Evolutionary conservation across 2,888 invertebrate species (phyloP).

Genomic region (Lathronympha strigana): DNA sequence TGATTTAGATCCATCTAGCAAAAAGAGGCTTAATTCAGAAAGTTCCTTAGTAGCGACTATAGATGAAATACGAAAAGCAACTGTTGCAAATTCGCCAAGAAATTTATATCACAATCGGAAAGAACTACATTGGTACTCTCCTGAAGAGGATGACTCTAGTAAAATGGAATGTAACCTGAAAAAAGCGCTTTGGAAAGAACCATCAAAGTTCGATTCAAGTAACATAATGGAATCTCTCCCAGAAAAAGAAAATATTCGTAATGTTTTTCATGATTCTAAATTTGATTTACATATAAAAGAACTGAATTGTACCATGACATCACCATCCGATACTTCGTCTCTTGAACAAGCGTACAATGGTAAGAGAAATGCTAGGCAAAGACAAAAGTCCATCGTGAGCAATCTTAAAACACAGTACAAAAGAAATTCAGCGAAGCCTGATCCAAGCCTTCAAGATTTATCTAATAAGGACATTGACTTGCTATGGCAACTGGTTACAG

Average conservation of each 20-base stretch:
- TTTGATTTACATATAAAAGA: constrained; percentile 61
- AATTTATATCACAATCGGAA: constrained; percentile 80
- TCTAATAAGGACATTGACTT: constrained; percentile 77
- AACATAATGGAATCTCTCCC: constrained; percentile 74
- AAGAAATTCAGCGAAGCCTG: constrained; percentile 60
- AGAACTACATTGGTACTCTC: constrained; percentile 79
- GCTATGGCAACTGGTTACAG: constrained; percentile 76
- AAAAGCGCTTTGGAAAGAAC: constrained; percentile 78
- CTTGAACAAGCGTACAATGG: constrained; percentile 50
- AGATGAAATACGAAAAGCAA: constrained; percentile 85
- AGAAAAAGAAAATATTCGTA: constrained; percentile 72
- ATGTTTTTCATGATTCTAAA: constrained; percentile 60
- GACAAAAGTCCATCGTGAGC: constrained; percentile 57
- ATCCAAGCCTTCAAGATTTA: constrained; percentile 63
- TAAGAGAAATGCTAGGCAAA: constrained; percentile 61
- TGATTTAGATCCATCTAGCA: constrained; percentile 69
- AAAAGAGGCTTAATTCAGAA: constrained; percentile 78
- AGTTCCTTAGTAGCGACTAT: constrained; percentile 86
- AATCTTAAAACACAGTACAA: constrained; percentile 60
- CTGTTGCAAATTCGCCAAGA: constrained; percentile 83
- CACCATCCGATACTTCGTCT: constrained; percentile 49
- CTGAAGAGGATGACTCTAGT: constrained; percentile 62
- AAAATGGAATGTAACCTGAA: constrained; percentile 70
- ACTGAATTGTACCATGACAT: constrained; percentile 50
- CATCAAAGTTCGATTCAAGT: constrained; percentile 72